Base-by-base conservation (phyloP, 2,888 invertebrate species). In the Athalia circularis region DNA sequence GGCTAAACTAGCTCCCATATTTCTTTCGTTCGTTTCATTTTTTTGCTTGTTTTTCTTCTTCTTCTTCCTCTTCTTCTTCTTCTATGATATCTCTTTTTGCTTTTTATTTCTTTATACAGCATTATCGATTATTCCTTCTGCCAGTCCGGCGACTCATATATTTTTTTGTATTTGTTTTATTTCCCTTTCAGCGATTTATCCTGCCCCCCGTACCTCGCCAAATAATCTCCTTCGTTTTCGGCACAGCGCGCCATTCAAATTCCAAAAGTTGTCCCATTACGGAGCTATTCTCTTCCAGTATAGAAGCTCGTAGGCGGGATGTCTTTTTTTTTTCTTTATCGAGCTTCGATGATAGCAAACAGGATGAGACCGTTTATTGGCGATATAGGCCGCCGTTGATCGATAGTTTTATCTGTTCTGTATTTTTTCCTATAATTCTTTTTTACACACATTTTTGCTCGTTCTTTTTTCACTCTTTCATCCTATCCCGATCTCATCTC, bases 21-120 rank as follows among this genome's bases (percentile, higher is more conserved):
- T 62, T 62, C 11, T 67, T 7, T 11, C 43, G 4, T 43, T 43
- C 52, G 54, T 72, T 2, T 45, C 78, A 48, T 67, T 67, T 80
- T 81, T 76, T 48, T 54, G 54, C 59, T 59, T 54, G 68, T 80
- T 67, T 43, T 80, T 61, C 59, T 59, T 50, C 62, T 65, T 65
- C 75, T 29, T 50, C 68, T 13, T 72, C 45, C 8, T 43, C 65
- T 15, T 67, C n/a, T 64, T 65, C 50, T 52, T 52, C 65, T 64
- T 8, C 54, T 9, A 47, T 65, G 29, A 43, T 61, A 43, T 61
- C 48, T 52, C 62, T 15, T 65, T 11, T 54, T 11, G 0, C 6
- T 5, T 54, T 54, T 54, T 11, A 54, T 54, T 54, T 54, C 54
- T 7, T 0, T 54, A 0, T n/a, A 54, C 29, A 29, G 29, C 29